Conservation (phyloP, 2,888 invertebrate species). For the Sipha maydis region DNA sequence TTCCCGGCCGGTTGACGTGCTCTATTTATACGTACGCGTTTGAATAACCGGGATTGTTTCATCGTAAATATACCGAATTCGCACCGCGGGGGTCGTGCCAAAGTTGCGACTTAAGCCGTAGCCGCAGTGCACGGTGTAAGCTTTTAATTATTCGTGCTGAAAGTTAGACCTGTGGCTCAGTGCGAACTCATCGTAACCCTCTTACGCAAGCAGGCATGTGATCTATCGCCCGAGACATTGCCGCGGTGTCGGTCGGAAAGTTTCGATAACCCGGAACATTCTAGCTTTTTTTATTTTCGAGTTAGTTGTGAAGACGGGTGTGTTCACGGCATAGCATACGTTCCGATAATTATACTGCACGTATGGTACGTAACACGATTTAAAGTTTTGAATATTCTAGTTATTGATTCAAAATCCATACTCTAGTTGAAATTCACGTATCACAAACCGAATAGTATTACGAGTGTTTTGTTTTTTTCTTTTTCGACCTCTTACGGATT, state of each 20-base stretch:
- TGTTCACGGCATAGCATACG: too few relatives aligned
- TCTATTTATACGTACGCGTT: too few relatives aligned
- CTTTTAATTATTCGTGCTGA: background rate
- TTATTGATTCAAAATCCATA: too few relatives aligned
- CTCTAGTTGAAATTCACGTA: too few relatives aligned
- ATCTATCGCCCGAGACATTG: background rate
- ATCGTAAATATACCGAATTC: slow-evolving; percentile 9
- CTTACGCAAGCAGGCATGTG: background rate
- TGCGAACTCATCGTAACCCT: background rate
- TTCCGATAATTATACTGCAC: too few relatives aligned
- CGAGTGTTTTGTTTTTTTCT: too few relatives aligned
- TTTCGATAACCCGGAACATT: background rate
- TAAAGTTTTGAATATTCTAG: too few relatives aligned
- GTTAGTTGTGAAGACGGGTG: background rate
- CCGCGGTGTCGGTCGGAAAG: background rate
- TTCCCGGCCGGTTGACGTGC: background rate
- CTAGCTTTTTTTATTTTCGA: background rate
- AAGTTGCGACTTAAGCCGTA: slow-evolving; percentile 12
- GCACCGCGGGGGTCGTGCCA: background rate
- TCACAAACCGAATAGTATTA: too few relatives aligned
- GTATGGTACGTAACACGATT: too few relatives aligned
- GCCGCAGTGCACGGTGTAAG: background rate
- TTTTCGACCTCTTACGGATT: too few relatives aligned
- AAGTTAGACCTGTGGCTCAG: background rate
- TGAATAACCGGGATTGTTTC: slow-evolving; percentile 8